Evolutionary conservation across 2,888 invertebrate genomes (phyloP), one percentile per base, ranked within the genome.

Genomic region (Portevinia maculata): DNA sequence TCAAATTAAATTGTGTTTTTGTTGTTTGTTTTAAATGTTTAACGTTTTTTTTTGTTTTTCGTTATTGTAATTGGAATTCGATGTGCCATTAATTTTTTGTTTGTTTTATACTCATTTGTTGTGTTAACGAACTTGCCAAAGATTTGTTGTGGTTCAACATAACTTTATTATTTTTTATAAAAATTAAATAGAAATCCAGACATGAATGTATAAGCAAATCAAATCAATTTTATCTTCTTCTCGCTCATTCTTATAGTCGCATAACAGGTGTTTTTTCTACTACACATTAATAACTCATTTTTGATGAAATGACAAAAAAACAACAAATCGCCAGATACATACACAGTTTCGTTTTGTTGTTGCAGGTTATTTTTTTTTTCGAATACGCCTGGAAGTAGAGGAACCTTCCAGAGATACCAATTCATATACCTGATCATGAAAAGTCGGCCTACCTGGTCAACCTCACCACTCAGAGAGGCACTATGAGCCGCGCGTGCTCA

Each of bases 141-240:
- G 8, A 41, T 67, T 46, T 59, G 59, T 65, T 69, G 62, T 81
- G 70, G 81, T 81, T 50, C 76, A 76, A 64, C 55, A 70, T 70
- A 59, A 75, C 32, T 52, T 28, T 70, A 71, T 24, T 24, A 41
- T 11, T 24, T 24, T 24, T 24, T 24, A 19, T 9, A 30, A 39
- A 37, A 24, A 11, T 28, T 15, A 41, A 59, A 84, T 84, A 84
- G 76, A 84, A 84, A 84, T 84, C 84, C 84, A 81, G 84, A 81
- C 57, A 78, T 81, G 34, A 65, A 48, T 64, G 7, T 34, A 34
- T 11, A 34, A 2, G 19, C 4, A 32, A 46, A 65, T 46, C 55
- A 46, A 53, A 13, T 21, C 11, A 44, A 41, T 32, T 69, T 15
- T 46, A 28, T 17, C 13, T 15, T 57, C 48, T 57, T 7, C 11